phyloP scores from a whole-genome alignment of 2,797 vertebrate genomes.

The Avahi laniger region DNA sequence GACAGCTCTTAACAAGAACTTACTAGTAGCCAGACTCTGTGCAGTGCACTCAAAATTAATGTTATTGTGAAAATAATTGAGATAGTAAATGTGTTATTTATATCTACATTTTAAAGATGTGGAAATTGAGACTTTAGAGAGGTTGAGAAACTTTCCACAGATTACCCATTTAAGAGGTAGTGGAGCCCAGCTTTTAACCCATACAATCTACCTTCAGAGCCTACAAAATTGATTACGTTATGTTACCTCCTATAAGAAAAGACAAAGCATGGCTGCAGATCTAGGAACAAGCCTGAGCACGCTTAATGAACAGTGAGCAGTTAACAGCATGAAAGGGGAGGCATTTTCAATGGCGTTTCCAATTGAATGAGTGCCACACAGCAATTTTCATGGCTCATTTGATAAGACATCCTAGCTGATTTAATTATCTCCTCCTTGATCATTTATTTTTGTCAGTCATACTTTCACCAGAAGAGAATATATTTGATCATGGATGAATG shows the following conservation, averaged over 20 bases:
- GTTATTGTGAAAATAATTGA: not conserved
- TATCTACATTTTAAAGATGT: not conserved
- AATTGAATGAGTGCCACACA: slow-evolving; percentile 8
- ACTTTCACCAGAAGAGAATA: slow-evolving; percentile 3
- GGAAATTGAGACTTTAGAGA: not conserved
- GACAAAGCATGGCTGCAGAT: not conserved
- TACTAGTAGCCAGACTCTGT: not conserved
- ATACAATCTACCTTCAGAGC: not conserved
- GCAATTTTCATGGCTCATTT: slow-evolving; percentile 54
- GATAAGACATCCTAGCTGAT: slow-evolving; percentile 9
- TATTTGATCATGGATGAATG: slow-evolving; percentile 8
- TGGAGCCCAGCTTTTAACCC: not conserved
- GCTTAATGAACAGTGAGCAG: not conserved
- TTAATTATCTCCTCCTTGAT: slow-evolving; percentile 59
- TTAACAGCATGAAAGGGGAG: not conserved
- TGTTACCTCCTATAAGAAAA: not conserved
- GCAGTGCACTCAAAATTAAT: not conserved
- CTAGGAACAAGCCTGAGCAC: not conserved
- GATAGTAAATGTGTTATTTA: not conserved
- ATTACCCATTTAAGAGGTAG: not conserved
- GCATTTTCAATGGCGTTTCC: slow-evolving; percentile 26
- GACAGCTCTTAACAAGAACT: not conserved
- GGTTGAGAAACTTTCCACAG: not conserved
- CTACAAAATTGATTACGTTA: not conserved
- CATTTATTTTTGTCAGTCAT: slow-evolving; percentile 47